Conservation (phyloP, 1,140 invertebrate species). For the Pogonomyrmex barbatus region DNA sequence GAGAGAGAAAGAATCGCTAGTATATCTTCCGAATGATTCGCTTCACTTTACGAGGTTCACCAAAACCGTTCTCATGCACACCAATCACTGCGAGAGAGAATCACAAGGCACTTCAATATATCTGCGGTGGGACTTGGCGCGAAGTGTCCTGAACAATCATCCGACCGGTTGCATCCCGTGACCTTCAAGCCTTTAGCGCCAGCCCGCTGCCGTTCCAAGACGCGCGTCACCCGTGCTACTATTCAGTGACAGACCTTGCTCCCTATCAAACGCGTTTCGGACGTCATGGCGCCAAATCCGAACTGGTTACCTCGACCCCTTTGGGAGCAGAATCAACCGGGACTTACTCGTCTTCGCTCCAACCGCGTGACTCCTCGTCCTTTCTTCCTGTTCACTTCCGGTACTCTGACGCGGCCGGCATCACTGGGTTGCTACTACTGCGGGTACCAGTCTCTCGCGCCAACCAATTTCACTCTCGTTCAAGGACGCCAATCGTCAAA, state of each 20-base stretch:
- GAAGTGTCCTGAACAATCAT: conserved; percentile 22
- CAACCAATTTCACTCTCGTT: background rate
- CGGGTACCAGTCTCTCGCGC: background rate
- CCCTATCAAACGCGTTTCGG: conserved; percentile 6
- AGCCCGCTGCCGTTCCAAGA: conserved; percentile 50
- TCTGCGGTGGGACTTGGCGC: background rate
- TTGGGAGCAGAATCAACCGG: background rate
- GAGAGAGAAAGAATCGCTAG: background rate
- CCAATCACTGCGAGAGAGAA: conserved; percentile 58
- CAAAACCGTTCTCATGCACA: conserved; percentile 61
- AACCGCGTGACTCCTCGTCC: background rate
- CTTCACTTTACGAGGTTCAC: conserved; percentile 52
- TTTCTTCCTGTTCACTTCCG: conserved; percentile 24
- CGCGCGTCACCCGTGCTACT: conserved; percentile 13
- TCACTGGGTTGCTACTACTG: conserved; percentile 12
- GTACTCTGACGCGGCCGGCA: conserved; percentile 26
- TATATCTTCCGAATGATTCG: background rate
- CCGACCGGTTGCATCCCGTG: conserved; percentile 63
- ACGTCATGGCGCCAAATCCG: conserved; percentile 49
- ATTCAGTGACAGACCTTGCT: conserved; percentile 57
- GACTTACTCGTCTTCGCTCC: background rate
- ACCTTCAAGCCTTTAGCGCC: conserved; percentile 63
- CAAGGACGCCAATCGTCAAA: background rate
- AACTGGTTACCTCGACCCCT: conserved; percentile 8
- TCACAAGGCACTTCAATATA: conserved; percentile 63